Evolutionary conservation across 2,113 vertebrate species (phyloP).

Genomic region (Phalacrocorax aristotelis): DNA sequence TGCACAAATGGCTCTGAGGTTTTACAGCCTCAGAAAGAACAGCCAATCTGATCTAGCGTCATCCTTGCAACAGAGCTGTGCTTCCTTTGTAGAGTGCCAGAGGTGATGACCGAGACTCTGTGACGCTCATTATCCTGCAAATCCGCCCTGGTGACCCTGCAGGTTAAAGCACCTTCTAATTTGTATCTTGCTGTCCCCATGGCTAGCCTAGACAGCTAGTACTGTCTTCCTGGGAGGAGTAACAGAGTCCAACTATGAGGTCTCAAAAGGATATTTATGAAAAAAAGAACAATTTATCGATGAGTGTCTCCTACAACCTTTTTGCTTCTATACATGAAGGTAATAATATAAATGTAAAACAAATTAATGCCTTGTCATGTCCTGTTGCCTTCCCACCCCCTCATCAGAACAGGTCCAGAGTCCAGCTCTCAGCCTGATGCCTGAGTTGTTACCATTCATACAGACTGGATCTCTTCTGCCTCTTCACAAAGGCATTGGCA

Average conservation of each 20-base stretch:
- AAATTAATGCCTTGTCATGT: not conserved
- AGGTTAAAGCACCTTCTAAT: not conserved
- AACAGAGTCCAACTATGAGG: not conserved
- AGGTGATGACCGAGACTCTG: not conserved
- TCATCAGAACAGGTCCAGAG: not conserved
- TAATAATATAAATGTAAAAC: not conserved
- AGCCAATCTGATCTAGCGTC: not conserved
- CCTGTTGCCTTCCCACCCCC: not conserved
- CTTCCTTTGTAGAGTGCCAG: not conserved
- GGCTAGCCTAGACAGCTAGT: not conserved
- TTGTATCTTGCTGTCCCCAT: not conserved
- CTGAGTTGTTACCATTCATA: constrained; percentile 56
- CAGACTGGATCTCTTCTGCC: constrained; percentile 50
- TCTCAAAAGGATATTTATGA: not conserved
- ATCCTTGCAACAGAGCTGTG: not conserved
- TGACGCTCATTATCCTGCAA: not conserved
- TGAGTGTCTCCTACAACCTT: not conserved
- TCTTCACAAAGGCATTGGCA: constrained; percentile 64
- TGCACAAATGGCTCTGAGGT: not conserved
- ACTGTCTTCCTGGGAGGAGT: not conserved
- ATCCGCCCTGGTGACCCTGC: not conserved
- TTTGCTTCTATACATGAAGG: not conserved
- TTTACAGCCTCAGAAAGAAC: not conserved
- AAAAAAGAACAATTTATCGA: not conserved
- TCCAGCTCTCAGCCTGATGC: not conserved